Evolutionary conservation across 2,888 invertebrate genomes (phyloP), one percentile per base, ranked within the genome.

Genomic region (Aquatica leii): DNA sequence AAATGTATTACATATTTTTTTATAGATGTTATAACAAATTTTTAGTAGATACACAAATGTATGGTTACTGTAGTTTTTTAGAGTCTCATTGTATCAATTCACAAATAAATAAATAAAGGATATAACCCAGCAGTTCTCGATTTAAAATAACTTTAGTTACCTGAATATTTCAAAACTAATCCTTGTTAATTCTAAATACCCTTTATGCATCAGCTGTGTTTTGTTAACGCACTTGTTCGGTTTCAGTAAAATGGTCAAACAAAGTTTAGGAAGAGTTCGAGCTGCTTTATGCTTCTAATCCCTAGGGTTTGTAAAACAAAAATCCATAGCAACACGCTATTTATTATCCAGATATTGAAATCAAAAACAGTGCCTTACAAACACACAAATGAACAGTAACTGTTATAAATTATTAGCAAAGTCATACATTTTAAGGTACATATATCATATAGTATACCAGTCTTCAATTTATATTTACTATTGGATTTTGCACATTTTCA

Each of bases 191-290:
- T 46, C 20, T 14, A 53, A 59, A 43, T 46, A 53, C 52, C 48
- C 46, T 18, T 59, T 53, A 37, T 57, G 62, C 53, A 62, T 62
- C 62, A 62, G 62, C 62, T 62, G 62, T 24, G 57, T 54, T 46
- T 48, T 58, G 62, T 62, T 62, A 62, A 62, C 62, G 62, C 62
- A 62, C 62, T 62, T 62, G 62, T 62, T 62, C 62, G 53, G 40
- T 57, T 51, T 56, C 48, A 49, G 55, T 55, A 12, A 54, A 62
- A 62, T 57, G 62, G 57, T 62, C 58, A 53, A 62, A 62, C 48
- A 58, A 57, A 62, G 54, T 59, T 63, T 63, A 55, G 49, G 40
- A 57, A 53, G 58, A 40, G 54, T 53, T 37, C 49, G 59, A 43
- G 55, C 41, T 59, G 63, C 59, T 54, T 59, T 54, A 21, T 24